Evolutionary conservation across 1,140 invertebrate species (phyloP).

Genomic region (Pteromalus puparum): DNA sequence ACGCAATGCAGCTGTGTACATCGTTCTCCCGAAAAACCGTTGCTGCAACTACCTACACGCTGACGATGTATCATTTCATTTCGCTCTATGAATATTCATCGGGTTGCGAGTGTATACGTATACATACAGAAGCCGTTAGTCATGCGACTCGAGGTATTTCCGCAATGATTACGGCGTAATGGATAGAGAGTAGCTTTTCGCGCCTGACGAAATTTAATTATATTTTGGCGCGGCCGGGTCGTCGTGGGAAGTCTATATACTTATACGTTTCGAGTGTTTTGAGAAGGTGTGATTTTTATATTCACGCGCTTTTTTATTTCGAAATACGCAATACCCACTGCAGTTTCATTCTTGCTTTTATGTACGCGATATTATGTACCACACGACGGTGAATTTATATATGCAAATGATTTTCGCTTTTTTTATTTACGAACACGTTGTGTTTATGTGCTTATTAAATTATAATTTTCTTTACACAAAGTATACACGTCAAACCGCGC

Average conservation of each 20-base stretch:
- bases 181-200: not conserved
- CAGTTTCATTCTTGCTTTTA: too few species aligned
- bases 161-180: not conserved
- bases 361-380: too few species aligned
- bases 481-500: too few species aligned
- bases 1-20: too few species aligned
- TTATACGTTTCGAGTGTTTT: too few species aligned
- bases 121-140: not conserved
- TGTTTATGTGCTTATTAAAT: too few species aligned
- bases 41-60: not conserved
- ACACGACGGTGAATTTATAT: too few species aligned
- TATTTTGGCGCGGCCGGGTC: not conserved
- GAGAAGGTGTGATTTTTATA: not conserved
- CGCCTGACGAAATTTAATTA: not conserved
- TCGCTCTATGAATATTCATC: slow-evolving; percentile 1
- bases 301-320: not conserved
- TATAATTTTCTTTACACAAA: too few species aligned
- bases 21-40: not conserved
- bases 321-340: not conserved
- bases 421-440: too few species aligned
- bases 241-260: not conserved
- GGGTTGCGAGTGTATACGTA: not conserved
- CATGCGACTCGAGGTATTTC: not conserved
- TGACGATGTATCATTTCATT: not conserved
- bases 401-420: too few species aligned